Base-by-base conservation (phyloP, 2,113 vertebrate genomes). In the Neogobius melanostomus region DNA sequence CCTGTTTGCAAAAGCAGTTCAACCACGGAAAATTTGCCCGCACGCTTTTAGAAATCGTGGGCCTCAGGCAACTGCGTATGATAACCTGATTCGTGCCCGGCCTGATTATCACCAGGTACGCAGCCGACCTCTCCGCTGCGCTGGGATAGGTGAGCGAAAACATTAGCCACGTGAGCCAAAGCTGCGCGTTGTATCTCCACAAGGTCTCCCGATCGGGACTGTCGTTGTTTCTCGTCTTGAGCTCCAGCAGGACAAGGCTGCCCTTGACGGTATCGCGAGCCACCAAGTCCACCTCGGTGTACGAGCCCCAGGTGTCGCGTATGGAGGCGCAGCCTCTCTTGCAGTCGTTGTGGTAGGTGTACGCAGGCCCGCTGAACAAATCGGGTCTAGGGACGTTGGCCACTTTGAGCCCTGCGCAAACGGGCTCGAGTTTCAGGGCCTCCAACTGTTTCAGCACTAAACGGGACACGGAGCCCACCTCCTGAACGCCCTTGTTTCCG, bases 71-170 rank as follows among this genome's bases (percentile, higher is more conserved):
- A 0, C 11, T 14, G 3, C 36, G 0, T 6, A 76, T 8, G 1
- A 3, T 36, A 5, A 76, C 52, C 0, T 3, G 1, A 6, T 53
- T 68, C 0, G 62, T 76, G 5, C 68, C 74, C 0, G 74, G 68
- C 6, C 68, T 46, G 1, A 76, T 11, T 2, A 76, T 71, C 7
- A 76, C 68, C 42, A 76, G 16, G 14, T 76, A 76, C 4, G 53
- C 62, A 0, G 17, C 11, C 0, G 75, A 48, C 0, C 56, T 15
- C 15, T 77, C 75, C 0, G 69, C 75, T 54, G 49, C 8, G 21
- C 75, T 67, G 0, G 64, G 74, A n/a, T 76, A 76, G 6, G 68
- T 76, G 15, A 76, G 74, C 4, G 68, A 76, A n/a, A 76, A 76
- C 74, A 76, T 76, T 0, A 46, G 0, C 75, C 75, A 76, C 5